phyloP scores from a whole-genome alignment of 2,113 vertebrate genomes.

The Rostratula benghalensis region DNA sequence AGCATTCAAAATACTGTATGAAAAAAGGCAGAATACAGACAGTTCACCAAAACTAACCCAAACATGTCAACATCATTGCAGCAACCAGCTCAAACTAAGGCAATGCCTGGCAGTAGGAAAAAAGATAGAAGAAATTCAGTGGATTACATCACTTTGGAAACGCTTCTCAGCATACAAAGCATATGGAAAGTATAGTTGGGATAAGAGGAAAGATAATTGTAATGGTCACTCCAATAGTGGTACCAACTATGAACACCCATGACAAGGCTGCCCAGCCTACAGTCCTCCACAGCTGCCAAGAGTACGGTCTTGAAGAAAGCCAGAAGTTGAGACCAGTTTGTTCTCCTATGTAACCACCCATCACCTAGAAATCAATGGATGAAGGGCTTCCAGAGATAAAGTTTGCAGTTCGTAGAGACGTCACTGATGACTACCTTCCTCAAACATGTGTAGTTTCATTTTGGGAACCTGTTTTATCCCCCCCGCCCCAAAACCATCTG shows the following conservation, averaged over 20 bases:
- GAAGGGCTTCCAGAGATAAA: neutral
- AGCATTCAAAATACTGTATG: neutral
- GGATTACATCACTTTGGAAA: neutral
- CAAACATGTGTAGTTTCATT: neutral
- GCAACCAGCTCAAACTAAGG: neutral
- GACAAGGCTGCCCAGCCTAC: neutral
- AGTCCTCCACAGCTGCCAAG: neutral
- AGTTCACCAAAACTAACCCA: neutral
- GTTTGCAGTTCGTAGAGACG: neutral
- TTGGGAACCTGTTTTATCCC: neutral
- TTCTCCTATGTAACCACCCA: neutral
- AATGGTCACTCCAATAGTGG: neutral
- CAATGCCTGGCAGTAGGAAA: neutral
- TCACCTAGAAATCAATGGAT: neutral
- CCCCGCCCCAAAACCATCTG: neutral
- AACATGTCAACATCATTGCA: neutral
- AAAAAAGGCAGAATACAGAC: neutral
- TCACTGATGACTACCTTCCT: neutral
- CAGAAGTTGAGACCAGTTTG: neutral
- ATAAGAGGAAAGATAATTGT: neutral
- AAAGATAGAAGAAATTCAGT: neutral
- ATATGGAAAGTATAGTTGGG: fast-evolving
- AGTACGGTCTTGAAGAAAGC: neutral
- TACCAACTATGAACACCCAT: neutral
- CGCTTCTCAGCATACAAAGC: neutral